Evolutionary conservation across 2,797 vertebrate genomes (phyloP), one percentile per base, ranked within the genome.

Genomic region (Macroramphosus scolopax): DNA sequence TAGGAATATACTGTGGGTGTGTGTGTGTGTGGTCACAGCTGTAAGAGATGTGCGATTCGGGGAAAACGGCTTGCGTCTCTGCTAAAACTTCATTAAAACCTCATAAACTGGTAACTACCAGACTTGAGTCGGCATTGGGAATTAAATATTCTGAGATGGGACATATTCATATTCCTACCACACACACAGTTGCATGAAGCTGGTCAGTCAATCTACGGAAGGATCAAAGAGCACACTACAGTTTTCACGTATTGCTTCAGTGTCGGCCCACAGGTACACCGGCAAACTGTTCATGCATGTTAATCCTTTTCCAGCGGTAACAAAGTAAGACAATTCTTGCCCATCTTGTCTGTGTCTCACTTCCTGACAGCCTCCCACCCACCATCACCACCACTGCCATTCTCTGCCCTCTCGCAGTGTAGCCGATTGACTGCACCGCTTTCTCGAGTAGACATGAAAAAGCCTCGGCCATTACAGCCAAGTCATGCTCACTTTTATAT

Each of bases 401-500:
- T 72, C 67, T 65, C 41, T 51, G 25, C 41, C 44, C 56, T 63
- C 67, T 38, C 17, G 48, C 33, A 11, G 47, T 47, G 37, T 73
- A 67, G 64, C 68, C 34, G 68, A 83, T 72, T 68, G 68, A 80
- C 66, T 68, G 35, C 48, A 63, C 68, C 45, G 25, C 58, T 62
- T 66, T 59, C 64, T 51, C 10, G 17, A 63, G 66, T 75, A 75
- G 63, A 68, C 66, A 63, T 72, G 72, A 74, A 72, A n/a, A 80
- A 76, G 56, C 64, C 48, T 64, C 32, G 34, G 75, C 68, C 72
- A 72, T 84, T 86, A 83, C 68, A 81, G 82, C 74, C 72, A 80
- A 84, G 85, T 87, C 84, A 87, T 78, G 83, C 81, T 77, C 73
- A 68, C 70, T 82, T 87, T 82, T 82, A 81, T 85, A 87, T 86